A percentile compares a stretch with the other conserved stretches of the same genome.
Conservation (phyloP, 2,113 vertebrate genomes). For the Blennius ocellaris region DNA sequence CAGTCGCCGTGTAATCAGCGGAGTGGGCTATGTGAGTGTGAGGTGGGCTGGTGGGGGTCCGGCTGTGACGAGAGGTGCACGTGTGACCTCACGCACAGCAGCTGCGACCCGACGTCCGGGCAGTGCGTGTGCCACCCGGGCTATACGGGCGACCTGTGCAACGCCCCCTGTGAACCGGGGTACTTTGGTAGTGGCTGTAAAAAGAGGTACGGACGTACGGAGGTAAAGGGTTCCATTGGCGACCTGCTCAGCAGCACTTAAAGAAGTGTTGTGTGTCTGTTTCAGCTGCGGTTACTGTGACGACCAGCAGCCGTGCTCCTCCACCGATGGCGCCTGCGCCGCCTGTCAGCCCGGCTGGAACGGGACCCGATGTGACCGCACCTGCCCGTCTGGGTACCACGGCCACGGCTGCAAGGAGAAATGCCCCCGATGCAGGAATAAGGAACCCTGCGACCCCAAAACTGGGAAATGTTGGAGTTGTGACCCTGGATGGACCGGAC, state of each 20-base stretch:
- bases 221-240: not conserved
- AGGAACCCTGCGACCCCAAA: conserved; percentile 84
- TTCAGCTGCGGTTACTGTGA: conserved; percentile 91
- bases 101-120: conserved; percentile 79
- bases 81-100: conserved; percentile 85
- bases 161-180: conserved; percentile 81
- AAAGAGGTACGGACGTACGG: conserved; percentile 77
- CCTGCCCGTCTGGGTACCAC: conserved; percentile 83
- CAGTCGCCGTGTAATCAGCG: conserved; percentile 85
- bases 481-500: conserved; percentile 87
- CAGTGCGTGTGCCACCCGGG: conserved; percentile 87
- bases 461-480: conserved; percentile 87
- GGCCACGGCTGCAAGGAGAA: conserved; percentile 85
- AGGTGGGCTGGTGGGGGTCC: conserved; percentile 84
- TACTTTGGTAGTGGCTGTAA: conserved; percentile 85
- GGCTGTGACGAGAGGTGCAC: conserved; percentile 84
- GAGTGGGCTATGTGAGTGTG: conserved; percentile 87
- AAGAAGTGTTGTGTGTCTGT: not conserved
- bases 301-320: conserved; percentile 81
- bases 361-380: conserved; percentile 86
- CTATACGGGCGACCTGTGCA: conserved; percentile 84
- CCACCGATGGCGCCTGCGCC: conserved; percentile 86
- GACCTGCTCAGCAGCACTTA: not conserved
- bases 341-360: conserved; percentile 92
- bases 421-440: conserved; percentile 85